Percentiles rank a stretch among this genome's conserved stretches.
Evolutionary conservation across 2,113 vertebrate species (phyloP).

Genomic region (Pelusios castaneus): DNA sequence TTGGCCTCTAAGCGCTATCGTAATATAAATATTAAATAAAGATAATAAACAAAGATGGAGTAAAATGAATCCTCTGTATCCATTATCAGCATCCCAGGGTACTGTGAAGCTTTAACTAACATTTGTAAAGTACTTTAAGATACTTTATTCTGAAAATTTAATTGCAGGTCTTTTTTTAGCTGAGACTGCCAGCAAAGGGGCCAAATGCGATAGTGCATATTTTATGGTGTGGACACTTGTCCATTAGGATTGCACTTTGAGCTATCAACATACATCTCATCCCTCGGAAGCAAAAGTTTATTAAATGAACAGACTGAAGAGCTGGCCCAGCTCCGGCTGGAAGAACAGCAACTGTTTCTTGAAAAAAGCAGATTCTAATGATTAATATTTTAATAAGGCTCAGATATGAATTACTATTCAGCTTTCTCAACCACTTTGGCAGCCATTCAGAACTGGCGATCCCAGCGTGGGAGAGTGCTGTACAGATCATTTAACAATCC

Average conservation of each 20-base stretch:
- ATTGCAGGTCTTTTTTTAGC: background rate
- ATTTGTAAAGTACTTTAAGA: background rate
- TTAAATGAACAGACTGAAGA: slow-evolving; percentile 56
- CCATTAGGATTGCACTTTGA: slow-evolving; percentile 9
- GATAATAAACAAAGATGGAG: background rate
- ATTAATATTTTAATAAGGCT: slow-evolving; percentile 71
- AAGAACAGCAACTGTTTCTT: slow-evolving; percentile 62
- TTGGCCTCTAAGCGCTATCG: background rate
- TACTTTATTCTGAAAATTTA: background rate
- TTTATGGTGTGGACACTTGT: background rate
- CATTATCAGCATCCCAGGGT: background rate
- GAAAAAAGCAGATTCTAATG: slow-evolving; percentile 29
- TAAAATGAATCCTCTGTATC: background rate
- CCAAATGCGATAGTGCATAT: background rate
- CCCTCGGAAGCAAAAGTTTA: slow-evolving; percentile 39
- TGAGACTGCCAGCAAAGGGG: background rate
- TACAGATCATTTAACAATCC: slow-evolving; percentile 55
- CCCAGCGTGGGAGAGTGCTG: slow-evolving; percentile 51
- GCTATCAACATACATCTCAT: background rate
- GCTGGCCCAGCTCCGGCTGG: background rate
- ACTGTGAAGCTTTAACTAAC: background rate
- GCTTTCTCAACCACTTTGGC: slow-evolving; percentile 34
- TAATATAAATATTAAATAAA: background rate
- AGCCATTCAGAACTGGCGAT: background rate
- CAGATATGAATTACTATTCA: slow-evolving; percentile 42